Conservation (phyloP, 2,113 vertebrate species). For the Ardeotis arabs region DNA sequence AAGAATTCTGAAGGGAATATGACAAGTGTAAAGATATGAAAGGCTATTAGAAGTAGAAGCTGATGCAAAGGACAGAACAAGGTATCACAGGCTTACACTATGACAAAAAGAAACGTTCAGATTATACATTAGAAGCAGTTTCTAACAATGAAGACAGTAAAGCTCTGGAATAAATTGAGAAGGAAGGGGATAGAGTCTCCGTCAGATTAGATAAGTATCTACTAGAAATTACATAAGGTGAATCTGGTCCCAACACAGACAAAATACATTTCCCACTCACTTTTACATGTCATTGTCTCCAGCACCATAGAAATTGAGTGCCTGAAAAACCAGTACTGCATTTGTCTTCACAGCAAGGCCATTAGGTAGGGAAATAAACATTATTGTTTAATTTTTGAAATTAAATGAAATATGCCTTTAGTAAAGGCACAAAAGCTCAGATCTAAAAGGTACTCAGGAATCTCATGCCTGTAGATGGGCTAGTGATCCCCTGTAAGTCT, state of each 20-base stretch:
- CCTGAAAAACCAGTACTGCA: neutral
- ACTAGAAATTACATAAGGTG: neutral
- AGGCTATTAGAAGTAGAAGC: neutral
- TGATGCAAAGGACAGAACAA: neutral
- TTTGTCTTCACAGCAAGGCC: neutral
- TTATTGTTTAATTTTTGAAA: neutral
- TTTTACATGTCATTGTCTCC: neutral
- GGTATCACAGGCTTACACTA: neutral
- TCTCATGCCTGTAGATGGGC: accelerated
- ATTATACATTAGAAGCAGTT: neutral
- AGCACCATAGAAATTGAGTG: neutral
- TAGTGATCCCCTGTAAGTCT: neutral
- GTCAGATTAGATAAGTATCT: neutral
- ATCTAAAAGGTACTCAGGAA: neutral
- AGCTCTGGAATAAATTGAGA: neutral
- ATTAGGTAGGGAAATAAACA: neutral
- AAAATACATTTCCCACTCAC: neutral
- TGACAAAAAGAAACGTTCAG: neutral
- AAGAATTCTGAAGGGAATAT: neutral
- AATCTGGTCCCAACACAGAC: neutral
- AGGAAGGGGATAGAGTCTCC: neutral
- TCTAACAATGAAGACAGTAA: neutral
- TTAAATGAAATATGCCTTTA: neutral
- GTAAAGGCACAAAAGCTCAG: neutral
- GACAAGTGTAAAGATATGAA: neutral